These are phyloP conservation scores for Perizoma flavofasciatum DNA, from an alignment of 2,888 invertebrate genomes.

Conservation along the genomic window DNA sequence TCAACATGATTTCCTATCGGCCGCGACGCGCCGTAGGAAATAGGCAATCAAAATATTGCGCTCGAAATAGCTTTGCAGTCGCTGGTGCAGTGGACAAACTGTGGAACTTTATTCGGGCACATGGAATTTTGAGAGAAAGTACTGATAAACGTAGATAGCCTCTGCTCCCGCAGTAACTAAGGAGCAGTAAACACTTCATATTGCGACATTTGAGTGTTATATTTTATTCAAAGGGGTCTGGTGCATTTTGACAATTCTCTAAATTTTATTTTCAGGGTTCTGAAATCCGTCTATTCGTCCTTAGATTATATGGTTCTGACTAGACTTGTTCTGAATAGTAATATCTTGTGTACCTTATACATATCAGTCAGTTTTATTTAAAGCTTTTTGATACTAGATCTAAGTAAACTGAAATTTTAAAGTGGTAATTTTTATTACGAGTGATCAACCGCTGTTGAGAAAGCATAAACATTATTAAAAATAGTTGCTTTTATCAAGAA, in stretches of 20 bases:
- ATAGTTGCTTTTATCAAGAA: too few species aligned
- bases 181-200: slow-evolving; percentile 22
- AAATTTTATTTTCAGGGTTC: slow-evolving; percentile 1
- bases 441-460: too few species aligned
- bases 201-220: slow-evolving; percentile 22
- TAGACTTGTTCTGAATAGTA: too few species aligned
- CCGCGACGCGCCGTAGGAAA: slow-evolving; percentile 29
- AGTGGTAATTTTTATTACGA: too few species aligned
- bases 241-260: slow-evolving; percentile 24
- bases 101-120: slow-evolving; percentile 18
- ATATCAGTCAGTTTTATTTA: too few species aligned
- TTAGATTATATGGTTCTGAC: too few species aligned
- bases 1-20: slow-evolving; percentile 10
- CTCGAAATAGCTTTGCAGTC: slow-evolving; percentile 27
- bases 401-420: too few species aligned
- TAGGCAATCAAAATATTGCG: slow-evolving; percentile 33
- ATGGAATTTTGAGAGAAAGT: slow-evolving; percentile 24
- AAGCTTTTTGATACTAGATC: too few species aligned
- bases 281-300: too few species aligned
- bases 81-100: slow-evolving; percentile 24
- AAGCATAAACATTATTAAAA: too few species aligned
- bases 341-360: too few species aligned
- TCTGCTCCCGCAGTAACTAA: slow-evolving; percentile 10
- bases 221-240: slow-evolving; percentile 55
- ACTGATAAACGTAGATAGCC: slow-evolving; percentile 27